Percentiles rank a stretch among this genome's conserved stretches.
Conservation (phyloP, 37 sponge, comb jelly and placozoan species). For the Axinella damicornis region DNA sequence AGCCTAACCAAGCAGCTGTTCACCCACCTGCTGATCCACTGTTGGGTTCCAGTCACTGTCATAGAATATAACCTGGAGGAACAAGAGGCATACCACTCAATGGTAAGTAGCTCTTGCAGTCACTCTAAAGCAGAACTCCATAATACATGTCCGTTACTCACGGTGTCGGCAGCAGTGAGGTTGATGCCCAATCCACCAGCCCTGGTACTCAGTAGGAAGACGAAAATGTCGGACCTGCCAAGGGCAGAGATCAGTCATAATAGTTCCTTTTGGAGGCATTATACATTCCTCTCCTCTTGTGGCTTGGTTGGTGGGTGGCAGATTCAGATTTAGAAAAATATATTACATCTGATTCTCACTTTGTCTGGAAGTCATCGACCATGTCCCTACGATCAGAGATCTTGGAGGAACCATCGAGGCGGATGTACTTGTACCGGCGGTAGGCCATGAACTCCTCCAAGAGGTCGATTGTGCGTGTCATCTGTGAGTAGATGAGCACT, state of each 20-base stretch:
- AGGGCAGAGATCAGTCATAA: background rate
- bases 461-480: slow-evolving; percentile 96
- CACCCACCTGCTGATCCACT: slow-evolving; percentile 91
- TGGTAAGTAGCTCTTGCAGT: background rate
- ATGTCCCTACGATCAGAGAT: slow-evolving; percentile 97
- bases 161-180: slow-evolving; percentile 98
- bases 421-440: slow-evolving; percentile 84
- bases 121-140: background rate
- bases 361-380: slow-evolving; percentile 97
- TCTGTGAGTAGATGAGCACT: slow-evolving; percentile 95
- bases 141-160: slow-evolving; percentile 15
- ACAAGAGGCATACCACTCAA: background rate
- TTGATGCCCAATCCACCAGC: slow-evolving; percentile 98
- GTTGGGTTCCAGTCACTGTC: slow-evolving; percentile 99
- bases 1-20: background rate
- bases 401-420: slow-evolving; percentile 93
- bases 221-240: slow-evolving; percentile 90
- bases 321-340: too few relatives aligned
- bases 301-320: too few relatives aligned
- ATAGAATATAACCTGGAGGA: slow-evolving; percentile 88
- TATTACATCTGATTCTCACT: too few relatives aligned
- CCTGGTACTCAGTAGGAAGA: slow-evolving; percentile 93
- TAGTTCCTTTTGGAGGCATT: background rate
- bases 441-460: slow-evolving; percentile 94
- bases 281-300: too few relatives aligned